A percentile compares a stretch with the other conserved stretches of the same genome.
phyloP scores from a whole-genome alignment of 2,888 invertebrate genomes.

The Sthenelais limicola region DNA sequence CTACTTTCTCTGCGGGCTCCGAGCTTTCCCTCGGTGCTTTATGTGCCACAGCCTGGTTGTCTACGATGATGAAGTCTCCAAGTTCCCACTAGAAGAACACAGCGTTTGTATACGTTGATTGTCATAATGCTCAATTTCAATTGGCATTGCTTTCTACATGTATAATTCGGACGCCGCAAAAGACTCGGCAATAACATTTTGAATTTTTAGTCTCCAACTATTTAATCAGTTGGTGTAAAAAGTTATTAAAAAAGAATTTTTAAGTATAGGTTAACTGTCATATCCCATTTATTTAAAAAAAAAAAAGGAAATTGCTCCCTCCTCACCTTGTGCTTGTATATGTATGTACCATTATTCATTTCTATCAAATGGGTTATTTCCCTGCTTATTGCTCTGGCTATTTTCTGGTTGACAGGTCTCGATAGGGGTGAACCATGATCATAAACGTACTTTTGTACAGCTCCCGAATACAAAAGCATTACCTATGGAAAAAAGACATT shows the following conservation, averaged over 20 bases:
- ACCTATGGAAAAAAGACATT: too few relatives aligned
- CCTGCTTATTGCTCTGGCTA: not conserved
- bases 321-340: conserved; percentile 10
- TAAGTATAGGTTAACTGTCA: too few relatives aligned
- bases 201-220: too few relatives aligned
- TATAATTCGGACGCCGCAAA: too few relatives aligned
- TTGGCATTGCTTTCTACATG: too few relatives aligned
- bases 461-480: not conserved
- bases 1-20: not conserved
- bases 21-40: not conserved
- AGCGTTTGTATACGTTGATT: not conserved
- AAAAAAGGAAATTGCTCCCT: too few relatives aligned
- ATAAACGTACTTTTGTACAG: not conserved
- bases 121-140: too few relatives aligned
- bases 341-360: not conserved
- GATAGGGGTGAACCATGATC: conserved; percentile 8
- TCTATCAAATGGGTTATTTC: not conserved
- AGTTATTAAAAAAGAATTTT: too few relatives aligned
- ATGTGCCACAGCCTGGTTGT: conserved; percentile 34
- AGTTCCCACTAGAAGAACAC: conserved; percentile 15
- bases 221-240: too few relatives aligned
- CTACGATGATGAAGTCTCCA: conserved; percentile 30
- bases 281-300: too few relatives aligned
- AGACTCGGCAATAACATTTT: too few relatives aligned
- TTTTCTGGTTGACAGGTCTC: not conserved